These are phyloP conservation scores for Euzophera pinguis DNA, from an alignment of 2,888 invertebrate genomes.

Conservation along the genomic window DNA sequence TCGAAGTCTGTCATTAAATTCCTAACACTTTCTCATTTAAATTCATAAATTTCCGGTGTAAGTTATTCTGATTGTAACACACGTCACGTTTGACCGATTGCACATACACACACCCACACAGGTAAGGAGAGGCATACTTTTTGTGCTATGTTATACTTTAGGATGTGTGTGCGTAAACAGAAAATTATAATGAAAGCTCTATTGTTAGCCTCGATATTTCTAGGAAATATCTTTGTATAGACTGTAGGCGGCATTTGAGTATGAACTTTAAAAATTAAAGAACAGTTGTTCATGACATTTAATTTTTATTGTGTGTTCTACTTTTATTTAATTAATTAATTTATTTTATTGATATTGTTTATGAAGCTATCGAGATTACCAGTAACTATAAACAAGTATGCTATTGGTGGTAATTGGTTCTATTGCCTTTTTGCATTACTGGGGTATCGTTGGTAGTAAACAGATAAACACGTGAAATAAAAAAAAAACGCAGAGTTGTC, in stretches of 20 bases:
- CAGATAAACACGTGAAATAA: too few relatives aligned
- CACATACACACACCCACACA: conserved; percentile 51
- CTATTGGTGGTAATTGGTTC: too few relatives aligned
- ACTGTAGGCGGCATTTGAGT: conserved; percentile 6
- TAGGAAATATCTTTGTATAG: conserved; percentile 8
- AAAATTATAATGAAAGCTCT: conserved; percentile 16
- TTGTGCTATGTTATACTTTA: conserved; percentile 22
- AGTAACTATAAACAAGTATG: too few relatives aligned
- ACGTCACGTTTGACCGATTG: conserved; percentile 69
- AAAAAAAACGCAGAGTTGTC: too few relatives aligned
- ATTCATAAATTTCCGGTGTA: conserved; percentile 79
- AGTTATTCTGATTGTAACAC: conserved; percentile 57
- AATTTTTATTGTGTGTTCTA: not conserved
- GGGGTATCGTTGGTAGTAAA: too few relatives aligned
- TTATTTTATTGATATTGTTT: too few relatives aligned
- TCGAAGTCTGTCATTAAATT: conserved; percentile 71
- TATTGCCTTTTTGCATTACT: too few relatives aligned
- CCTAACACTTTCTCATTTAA: conserved; percentile 78
- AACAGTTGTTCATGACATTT: conserved; percentile 3
- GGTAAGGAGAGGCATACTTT: conserved; percentile 44
- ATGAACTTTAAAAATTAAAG: conserved; percentile 6
- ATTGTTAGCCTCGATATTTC: conserved; percentile 10
- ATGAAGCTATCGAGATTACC: too few relatives aligned
- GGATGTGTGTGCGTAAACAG: conserved; percentile 14
- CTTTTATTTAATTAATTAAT: too few relatives aligned